Evolutionary conservation across 2,113 vertebrate genomes (phyloP).

Genomic region (Rhinogobius similis): DNA sequence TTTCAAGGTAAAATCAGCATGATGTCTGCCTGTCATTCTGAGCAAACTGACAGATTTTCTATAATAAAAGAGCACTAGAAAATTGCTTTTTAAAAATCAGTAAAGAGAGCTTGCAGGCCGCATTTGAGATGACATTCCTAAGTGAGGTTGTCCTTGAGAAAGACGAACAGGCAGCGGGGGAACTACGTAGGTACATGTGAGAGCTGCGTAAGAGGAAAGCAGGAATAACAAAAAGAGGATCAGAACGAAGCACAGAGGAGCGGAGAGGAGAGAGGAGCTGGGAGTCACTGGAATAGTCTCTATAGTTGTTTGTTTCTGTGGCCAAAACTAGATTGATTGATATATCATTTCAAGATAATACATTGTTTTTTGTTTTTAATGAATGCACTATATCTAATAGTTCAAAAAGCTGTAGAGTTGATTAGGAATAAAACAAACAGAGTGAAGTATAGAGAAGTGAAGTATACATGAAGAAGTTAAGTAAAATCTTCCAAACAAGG

Average conservation of each 20-base stretch:
- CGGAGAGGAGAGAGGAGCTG: not conserved
- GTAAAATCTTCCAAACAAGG: too few species aligned
- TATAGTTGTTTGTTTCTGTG: too few species aligned
- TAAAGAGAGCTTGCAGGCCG: conserved; percentile 6
- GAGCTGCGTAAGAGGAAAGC: conserved; percentile 19
- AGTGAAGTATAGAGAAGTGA: too few species aligned
- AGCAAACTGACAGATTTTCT: conserved; percentile 5
- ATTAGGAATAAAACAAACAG: too few species aligned
- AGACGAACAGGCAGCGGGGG: conserved; percentile 30
- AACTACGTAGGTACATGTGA: conserved; percentile 10
- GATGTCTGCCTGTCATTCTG: conserved; percentile 10
- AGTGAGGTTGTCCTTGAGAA: conserved; percentile 40
- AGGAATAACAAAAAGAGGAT: conserved; percentile 5
- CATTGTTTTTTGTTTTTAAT: too few species aligned
- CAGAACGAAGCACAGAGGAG: not conserved
- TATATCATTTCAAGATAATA: too few species aligned
- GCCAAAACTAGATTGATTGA: too few species aligned
- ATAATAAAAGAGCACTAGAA: conserved; percentile 29
- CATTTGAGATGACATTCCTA: conserved; percentile 24
- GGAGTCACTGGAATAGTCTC: too few species aligned
- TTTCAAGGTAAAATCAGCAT: not conserved
- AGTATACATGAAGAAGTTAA: too few species aligned
- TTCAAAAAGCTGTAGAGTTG: too few species aligned
- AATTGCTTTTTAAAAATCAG: conserved; percentile 5
- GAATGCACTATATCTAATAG: too few species aligned